Conservation (phyloP, 2,113 vertebrate species). For the Hippocampus barbouri region DNA sequence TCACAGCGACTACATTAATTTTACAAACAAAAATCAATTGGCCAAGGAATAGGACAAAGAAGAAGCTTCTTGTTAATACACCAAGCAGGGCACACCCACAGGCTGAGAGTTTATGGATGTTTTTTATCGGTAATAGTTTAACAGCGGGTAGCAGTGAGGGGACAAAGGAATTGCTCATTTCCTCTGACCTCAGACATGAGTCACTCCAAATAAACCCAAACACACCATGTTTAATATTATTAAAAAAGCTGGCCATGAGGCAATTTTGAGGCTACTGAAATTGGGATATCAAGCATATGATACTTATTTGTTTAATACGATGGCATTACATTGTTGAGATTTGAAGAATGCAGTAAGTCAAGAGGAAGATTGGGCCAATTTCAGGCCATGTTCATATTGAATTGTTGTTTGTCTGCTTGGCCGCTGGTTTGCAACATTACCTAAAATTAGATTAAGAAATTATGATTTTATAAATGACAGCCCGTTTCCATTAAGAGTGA, state of each 20-base stretch:
- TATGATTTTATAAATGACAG: slow-evolving; percentile 49
- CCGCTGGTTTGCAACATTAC: slow-evolving; percentile 34
- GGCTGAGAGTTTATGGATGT: slow-evolving; percentile 43
- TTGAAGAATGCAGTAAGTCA: slow-evolving; percentile 39
- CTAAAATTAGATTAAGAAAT: slow-evolving; percentile 56
- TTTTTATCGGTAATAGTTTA: slow-evolving; percentile 62
- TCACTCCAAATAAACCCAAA: slow-evolving; percentile 62
- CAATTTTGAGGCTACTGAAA: slow-evolving; percentile 50
- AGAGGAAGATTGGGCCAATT: slow-evolving; percentile 53
- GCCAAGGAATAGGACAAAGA: slow-evolving; percentile 44
- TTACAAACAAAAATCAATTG: slow-evolving; percentile 69
- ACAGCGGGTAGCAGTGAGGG: slow-evolving; percentile 34
- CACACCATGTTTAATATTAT: slow-evolving; percentile 49
- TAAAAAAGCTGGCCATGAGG: slow-evolving; percentile 54
- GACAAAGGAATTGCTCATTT: slow-evolving; percentile 62
- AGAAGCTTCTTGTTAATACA: slow-evolving; percentile 58
- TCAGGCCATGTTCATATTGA: slow-evolving; percentile 49
- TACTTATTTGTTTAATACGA: slow-evolving; percentile 59
- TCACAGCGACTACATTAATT: slow-evolving; percentile 60
- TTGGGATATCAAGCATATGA: slow-evolving; percentile 57
- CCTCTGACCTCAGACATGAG: slow-evolving; percentile 44
- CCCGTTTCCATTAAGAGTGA: slow-evolving; percentile 40
- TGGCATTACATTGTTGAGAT: slow-evolving; percentile 39
- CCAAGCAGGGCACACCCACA: slow-evolving; percentile 53
- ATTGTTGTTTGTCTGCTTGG: slow-evolving; percentile 59